Evolutionary conservation across 2,113 vertebrate genomes (phyloP), one percentile per base, ranked within the genome.

Genomic region (Campylorhamphus procurvoides): DNA sequence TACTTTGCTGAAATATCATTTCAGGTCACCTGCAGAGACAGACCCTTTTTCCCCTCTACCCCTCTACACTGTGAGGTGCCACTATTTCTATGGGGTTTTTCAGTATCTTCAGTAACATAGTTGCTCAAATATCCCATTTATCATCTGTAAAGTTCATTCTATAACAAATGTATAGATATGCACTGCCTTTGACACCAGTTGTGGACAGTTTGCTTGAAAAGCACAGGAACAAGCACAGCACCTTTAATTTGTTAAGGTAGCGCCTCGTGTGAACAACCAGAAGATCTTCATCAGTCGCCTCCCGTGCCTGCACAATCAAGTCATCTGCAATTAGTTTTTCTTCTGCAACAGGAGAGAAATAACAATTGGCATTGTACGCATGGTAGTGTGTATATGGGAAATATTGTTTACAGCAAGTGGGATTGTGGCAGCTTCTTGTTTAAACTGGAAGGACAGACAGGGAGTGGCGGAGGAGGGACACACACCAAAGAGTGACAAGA

Each of bases 171-270:
- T 9, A 37, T 18, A 55, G 39, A 7, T 22, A 44, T 9, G 20
- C 63, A 16, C 29, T 72, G 52, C 29, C 28, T 31, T 33, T 27
- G 52, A 58, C 39, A 29, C 14, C 35, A 14, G 5, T 44, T 84
- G 28, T 37, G 84, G 52, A 20, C n/a, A 67, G 25, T 25, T 29
- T 44, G 7, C 46, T 76, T 55, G 23, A 63, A 83, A 90, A 59
- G 31, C 29, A 77, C 5, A 18, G 1, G 20, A 71, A 35, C n/a
- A 24, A 53, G 69, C 91, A 97, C 94, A 94, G 47, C 91, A 99
- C 99, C 99, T 99, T 99, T 46, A 99, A 97, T 97, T 98, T 98
- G 80, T 98, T 99, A 93, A 99, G 98, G 94, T 99, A 99, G 60
- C 98, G 98, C 86, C 98, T 98, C 10, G 99, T 99, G 95, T 99